Evolutionary conservation across 2,797 vertebrate species (phyloP).

Genomic region (Bufotes viridis): DNA sequence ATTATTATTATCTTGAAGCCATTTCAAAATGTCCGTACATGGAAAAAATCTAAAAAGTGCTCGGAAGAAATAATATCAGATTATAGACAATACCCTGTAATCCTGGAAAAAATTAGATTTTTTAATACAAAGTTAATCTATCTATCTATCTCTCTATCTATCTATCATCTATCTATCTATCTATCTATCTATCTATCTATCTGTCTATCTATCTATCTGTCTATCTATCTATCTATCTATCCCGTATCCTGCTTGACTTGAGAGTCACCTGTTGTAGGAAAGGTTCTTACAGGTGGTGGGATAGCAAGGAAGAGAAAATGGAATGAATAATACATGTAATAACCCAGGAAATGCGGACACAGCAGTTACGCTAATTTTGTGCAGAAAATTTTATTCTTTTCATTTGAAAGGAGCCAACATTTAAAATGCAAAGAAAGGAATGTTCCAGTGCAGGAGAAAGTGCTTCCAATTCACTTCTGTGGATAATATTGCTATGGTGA

Average conservation of each 20-base stretch:
- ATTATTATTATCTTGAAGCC: neutral
- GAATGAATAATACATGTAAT: conserved; percentile 49
- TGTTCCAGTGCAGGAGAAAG: neutral
- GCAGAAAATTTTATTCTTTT: conserved; percentile 29
- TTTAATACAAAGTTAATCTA: neutral
- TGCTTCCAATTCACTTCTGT: conserved; percentile 8
- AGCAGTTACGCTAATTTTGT: conserved; percentile 30
- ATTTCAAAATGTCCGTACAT: neutral
- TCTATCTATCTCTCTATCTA: neutral
- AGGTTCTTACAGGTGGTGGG: neutral
- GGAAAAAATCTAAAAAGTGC: neutral
- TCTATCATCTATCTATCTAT: neutral
- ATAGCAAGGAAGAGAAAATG: neutral
- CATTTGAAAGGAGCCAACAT: conserved; percentile 5
- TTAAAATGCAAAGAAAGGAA: conserved; percentile 7
- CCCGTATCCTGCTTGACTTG: neutral
- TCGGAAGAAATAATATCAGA: neutral
- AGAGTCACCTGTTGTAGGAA: neutral
- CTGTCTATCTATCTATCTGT: neutral
- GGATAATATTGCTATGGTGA: conserved; percentile 5
- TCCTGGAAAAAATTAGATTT: too few species aligned
- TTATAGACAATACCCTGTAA: neutral
- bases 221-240: neutral
- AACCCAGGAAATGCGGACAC: conserved; percentile 28
- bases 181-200: neutral